Evolutionary conservation across 2,888 invertebrate species (phyloP).

Genomic region (Malthinus seriepunctatus): DNA sequence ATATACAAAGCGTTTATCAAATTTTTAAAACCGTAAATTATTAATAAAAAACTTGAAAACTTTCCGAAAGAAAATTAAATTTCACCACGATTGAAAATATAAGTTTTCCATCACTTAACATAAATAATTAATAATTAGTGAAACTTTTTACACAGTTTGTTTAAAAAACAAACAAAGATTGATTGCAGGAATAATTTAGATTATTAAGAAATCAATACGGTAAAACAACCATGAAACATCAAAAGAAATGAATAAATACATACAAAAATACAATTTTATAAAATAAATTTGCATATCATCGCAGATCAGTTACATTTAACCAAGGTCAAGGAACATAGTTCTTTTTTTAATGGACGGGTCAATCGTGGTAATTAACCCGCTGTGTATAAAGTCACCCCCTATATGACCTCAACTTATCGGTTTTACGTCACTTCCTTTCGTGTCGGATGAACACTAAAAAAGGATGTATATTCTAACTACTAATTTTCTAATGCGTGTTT

Average conservation of each 20-base stretch:
- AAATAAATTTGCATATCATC: slow-evolving; percentile 21
- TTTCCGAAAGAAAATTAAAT: too few relatives aligned
- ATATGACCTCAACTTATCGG: slow-evolving; percentile 7
- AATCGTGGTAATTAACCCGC: slow-evolving; percentile 17
- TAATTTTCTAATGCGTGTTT: slow-evolving; percentile 1
- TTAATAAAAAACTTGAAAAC: too few relatives aligned
- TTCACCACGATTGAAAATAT: too few relatives aligned
- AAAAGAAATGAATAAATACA: background rate
- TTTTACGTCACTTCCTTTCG: slow-evolving; percentile 27
- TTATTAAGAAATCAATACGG: too few relatives aligned
- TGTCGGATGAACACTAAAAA: slow-evolving; percentile 10
- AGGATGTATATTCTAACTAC: slow-evolving; percentile 6
- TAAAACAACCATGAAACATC: too few relatives aligned
- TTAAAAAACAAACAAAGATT: too few relatives aligned
- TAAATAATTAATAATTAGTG: too few relatives aligned
- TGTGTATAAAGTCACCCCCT: slow-evolving; percentile 16
- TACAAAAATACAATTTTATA: slow-evolving; percentile 1
- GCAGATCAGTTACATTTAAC: slow-evolving; percentile 17
- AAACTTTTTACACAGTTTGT: too few relatives aligned
- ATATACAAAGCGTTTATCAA: too few relatives aligned
- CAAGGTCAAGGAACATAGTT: slow-evolving; percentile 24
- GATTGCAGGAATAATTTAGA: too few relatives aligned
- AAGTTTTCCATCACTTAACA: too few relatives aligned
- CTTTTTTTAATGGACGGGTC: slow-evolving; percentile 15
- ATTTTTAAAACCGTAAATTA: too few relatives aligned